phyloP scores from a whole-genome alignment of 1,140 invertebrate genomes.

The Centruroides sculpturatus region DNA sequence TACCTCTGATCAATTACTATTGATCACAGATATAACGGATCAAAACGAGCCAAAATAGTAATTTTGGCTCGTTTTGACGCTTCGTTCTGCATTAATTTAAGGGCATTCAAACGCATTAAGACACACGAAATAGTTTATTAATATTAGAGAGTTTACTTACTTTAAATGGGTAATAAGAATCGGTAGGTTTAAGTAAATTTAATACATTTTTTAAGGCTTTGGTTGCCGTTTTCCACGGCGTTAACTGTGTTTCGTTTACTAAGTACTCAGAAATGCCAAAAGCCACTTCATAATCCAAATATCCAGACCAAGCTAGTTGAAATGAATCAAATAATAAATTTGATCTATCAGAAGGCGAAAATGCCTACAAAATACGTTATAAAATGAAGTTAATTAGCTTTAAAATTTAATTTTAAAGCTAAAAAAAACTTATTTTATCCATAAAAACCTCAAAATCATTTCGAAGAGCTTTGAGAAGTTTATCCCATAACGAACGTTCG shows the following conservation, averaged over 20 bases:
- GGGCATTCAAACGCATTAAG: too few relatives aligned
- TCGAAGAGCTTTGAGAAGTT: constrained; percentile 24
- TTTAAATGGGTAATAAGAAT: constrained; percentile 40
- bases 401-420: too few relatives aligned
- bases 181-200: constrained; percentile 40
- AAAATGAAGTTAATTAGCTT: too few relatives aligned
- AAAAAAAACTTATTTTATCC: too few relatives aligned
- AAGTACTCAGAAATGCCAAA: constrained; percentile 31
- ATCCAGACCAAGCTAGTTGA: constrained; percentile 29
- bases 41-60: too few relatives aligned
- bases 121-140: too few relatives aligned
- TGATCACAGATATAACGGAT: too few relatives aligned
- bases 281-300: constrained; percentile 25
- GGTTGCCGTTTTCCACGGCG: constrained; percentile 32
- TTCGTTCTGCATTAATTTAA: too few relatives aligned
- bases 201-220: constrained; percentile 32
- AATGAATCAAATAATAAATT: constrained; percentile 35
- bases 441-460: too few relatives aligned
- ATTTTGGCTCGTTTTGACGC: too few relatives aligned
- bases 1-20: too few relatives aligned
- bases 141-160: too few relatives aligned
- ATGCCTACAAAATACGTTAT: neutral
- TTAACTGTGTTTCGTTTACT: constrained; percentile 26
- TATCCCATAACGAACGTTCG: constrained; percentile 44
- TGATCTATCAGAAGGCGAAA: constrained; percentile 28